Percentiles rank a stretch among this genome's conserved stretches.
phyloP scores from a whole-genome alignment of 2,888 invertebrate species.

The Cephus rjabovi region DNA sequence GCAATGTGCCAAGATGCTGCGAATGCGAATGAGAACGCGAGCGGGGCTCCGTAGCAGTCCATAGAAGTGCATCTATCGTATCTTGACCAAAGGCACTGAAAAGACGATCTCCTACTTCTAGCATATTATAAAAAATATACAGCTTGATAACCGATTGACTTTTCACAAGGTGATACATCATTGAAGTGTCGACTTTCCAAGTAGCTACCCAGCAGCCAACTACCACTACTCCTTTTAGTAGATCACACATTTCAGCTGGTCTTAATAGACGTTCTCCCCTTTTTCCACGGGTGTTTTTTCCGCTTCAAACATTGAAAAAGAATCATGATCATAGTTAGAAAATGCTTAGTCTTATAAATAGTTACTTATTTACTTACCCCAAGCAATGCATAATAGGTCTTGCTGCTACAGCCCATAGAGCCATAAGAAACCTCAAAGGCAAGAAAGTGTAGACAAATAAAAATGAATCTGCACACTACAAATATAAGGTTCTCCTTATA shows the following conservation, averaged over 20 bases:
- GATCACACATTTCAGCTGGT: constrained; percentile 95
- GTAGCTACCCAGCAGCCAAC: constrained; percentile 85
- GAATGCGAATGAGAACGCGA: constrained; percentile 69
- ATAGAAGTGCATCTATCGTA: constrained; percentile 96
- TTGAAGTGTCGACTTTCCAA: constrained; percentile 95
- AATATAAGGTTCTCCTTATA: constrained; percentile 38
- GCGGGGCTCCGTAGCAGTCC: constrained; percentile 97
- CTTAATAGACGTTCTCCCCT: constrained; percentile 75
- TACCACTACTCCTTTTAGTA: constrained; percentile 92
- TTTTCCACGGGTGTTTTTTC: constrained; percentile 40
- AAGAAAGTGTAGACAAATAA: constrained; percentile 97
- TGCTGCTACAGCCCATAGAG: constrained; percentile 83
- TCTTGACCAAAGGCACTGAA: constrained; percentile 98
- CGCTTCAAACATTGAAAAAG: constrained; percentile 34
- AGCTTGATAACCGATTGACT: constrained; percentile 99
- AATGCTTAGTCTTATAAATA: background rate
- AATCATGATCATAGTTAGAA: background rate
- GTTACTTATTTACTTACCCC: constrained; percentile 68
- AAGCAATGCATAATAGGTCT: constrained; percentile 81
- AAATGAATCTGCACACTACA: constrained; percentile 93
- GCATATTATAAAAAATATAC: constrained; percentile 99
- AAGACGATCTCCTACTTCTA: constrained; percentile 96
- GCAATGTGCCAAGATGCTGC: constrained; percentile 87
- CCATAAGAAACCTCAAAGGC: constrained; percentile 90
- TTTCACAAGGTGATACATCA: constrained; percentile 97